A percentile compares a stretch with the other conserved stretches of the same genome.
These are phyloP conservation scores for Drosophila trapezifrons DNA, from an alignment of 1,140 invertebrate genomes.

Conservation along the genomic window DNA sequence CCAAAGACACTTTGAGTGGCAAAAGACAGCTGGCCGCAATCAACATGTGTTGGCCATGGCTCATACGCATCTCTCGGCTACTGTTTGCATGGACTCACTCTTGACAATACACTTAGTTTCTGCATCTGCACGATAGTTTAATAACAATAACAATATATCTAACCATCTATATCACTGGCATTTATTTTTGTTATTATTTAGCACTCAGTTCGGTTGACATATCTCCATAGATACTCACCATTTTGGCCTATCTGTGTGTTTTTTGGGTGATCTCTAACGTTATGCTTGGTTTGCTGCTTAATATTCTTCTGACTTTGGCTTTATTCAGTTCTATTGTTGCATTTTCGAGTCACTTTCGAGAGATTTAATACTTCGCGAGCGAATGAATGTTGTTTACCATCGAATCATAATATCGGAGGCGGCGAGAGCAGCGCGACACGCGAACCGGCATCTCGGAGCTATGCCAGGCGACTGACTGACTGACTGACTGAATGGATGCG, in stretches of 20 bases:
- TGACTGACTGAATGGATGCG: constrained; percentile 27
- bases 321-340: constrained; percentile 3
- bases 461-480: constrained; percentile 67
- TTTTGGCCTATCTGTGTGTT: constrained; percentile 9
- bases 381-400: constrained; percentile 10
- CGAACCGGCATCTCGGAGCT: constrained; percentile 74
- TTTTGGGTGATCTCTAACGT: constrained; percentile 8
- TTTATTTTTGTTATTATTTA: neutral
- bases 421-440: constrained; percentile 37
- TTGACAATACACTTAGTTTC: constrained; percentile 21
- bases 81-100: constrained; percentile 19
- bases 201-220: neutral
- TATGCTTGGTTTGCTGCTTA: constrained; percentile 9
- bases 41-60: constrained; percentile 69
- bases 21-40: constrained; percentile 68
- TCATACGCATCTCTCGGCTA: constrained; percentile 15
- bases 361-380: constrained; percentile 17
- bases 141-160: neutral
- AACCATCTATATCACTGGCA: neutral
- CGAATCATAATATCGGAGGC: constrained; percentile 16
- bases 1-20: constrained; percentile 52
- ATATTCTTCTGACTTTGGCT: constrained; percentile 6
- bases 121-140: constrained; percentile 1
- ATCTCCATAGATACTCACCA: constrained; percentile 19
- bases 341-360: constrained; percentile 16